Base-by-base conservation (phyloP, 2,113 vertebrate genomes). In the Rafetus swinhoei region DNA sequence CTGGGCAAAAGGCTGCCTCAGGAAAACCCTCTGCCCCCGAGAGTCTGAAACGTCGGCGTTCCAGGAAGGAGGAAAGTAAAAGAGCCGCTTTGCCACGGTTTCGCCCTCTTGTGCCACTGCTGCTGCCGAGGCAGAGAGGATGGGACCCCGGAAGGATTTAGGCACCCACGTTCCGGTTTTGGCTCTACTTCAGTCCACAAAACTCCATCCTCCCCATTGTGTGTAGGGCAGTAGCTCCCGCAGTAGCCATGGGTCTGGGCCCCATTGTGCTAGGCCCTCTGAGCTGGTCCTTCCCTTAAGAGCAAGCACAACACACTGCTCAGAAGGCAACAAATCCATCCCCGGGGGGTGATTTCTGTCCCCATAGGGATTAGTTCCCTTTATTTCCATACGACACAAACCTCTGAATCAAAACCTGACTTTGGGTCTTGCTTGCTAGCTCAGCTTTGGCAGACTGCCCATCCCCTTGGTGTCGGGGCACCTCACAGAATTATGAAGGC, bases 231-330 rank as follows among this genome's bases (percentile, higher is more conserved):
- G 54, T 54, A 65, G 39, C 35, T 95, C 82, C 69, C 21, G 32
- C 27, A 56, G n/a, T 39, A n/a, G 0, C 25, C 81, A 10, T 2
- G 79, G 12, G 6, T 16, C 32, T 0, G 0, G 2, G 8, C n/a
- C 62, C 29, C 62, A 15, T 16, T n/a, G 62, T 32, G 29, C 62
- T 32, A 59, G 62, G 13, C 62, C 14, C 13, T 6, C 13, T 15
- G 15, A 9, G 13, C 12, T 12, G 62, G 5, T 32, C 62, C 14
- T 65, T 27, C 11, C 29, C 62, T 29, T 13, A 32, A 65, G 29
- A 65, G 32, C 10, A 14, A 25, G 15, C 15, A 65, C 27, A 59
- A 65, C 15, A 32, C 24, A 29, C 62, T 14, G 27, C 29, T 32
- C 14, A n/a, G 62, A 32, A 29, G 62, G 62, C 29, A 65, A 65